A percentile compares a stretch with the other conserved stretches of the same genome.
These are phyloP conservation scores for Eulemur coronatus DNA, from an alignment of 2,797 vertebrate genomes.

Conservation along the genomic window DNA sequence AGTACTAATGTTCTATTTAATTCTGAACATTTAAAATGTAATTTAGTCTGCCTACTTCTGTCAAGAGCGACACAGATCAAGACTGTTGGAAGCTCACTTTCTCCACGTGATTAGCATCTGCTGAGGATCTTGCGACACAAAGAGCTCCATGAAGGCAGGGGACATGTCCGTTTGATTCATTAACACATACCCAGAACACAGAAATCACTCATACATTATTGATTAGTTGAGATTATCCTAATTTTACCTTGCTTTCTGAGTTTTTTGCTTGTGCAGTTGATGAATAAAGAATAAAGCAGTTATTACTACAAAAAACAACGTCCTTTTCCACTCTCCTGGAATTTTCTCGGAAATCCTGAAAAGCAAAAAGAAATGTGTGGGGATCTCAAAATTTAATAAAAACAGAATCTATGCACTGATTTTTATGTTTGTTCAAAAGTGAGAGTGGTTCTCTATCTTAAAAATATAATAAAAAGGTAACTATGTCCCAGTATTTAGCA, in stretches of 20 bases:
- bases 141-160: not conserved
- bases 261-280: constrained; percentile 89
- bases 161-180: not conserved
- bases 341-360: constrained; percentile 85
- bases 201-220: not conserved
- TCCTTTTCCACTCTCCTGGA: constrained; percentile 88
- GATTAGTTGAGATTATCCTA: not conserved
- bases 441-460: not conserved
- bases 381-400: not conserved
- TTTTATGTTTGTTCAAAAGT: not conserved
- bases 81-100: accelerated
- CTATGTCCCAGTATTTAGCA: not conserved
- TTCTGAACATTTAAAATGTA: not conserved
- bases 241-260: constrained; percentile 91
- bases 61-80: accelerated
- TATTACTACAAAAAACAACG: constrained; percentile 97
- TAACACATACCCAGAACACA: accelerated
- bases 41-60: not conserved
- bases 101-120: accelerated
- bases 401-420: no score
- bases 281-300: constrained; percentile 96
- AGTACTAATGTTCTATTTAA: not conserved
- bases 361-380: constrained; percentile 59
- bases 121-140: no score
- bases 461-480: not conserved